phyloP scores from a whole-genome alignment of 1,140 invertebrate species.

The Probaryconus sp. region DNA sequence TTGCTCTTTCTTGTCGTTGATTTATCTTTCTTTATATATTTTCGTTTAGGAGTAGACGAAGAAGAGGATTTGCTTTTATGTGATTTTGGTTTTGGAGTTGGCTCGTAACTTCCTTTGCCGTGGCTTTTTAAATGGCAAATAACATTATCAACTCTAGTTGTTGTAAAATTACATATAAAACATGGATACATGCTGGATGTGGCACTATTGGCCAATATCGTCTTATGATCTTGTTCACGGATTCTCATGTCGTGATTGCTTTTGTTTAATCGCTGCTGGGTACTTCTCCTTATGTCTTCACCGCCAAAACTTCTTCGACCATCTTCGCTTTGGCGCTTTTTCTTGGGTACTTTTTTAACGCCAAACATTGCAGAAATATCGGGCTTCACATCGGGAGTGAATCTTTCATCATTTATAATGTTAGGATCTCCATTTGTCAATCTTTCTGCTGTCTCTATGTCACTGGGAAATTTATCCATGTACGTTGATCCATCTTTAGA shows the following conservation, averaged over 20 bases:
- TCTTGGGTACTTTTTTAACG: conserved; percentile 73
- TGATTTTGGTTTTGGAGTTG: conserved; percentile 47
- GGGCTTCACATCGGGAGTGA: conserved; percentile 81
- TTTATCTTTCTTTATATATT: conserved; percentile 74
- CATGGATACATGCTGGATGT: conserved; percentile 80
- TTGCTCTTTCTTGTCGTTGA: conserved; percentile 56
- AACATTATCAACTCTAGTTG: conserved; percentile 83
- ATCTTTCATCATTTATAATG: conserved; percentile 81
- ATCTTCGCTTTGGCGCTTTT: conserved; percentile 68
- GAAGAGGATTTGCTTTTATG: conserved; percentile 40
- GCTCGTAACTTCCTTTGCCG: conserved; percentile 69
- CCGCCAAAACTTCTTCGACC: conserved; percentile 59
- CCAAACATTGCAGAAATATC: conserved; percentile 74
- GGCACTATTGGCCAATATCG: conserved; percentile 62
- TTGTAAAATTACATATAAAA: conserved; percentile 82
- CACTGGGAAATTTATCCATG: conserved; percentile 87
- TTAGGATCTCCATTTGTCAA: conserved; percentile 83
- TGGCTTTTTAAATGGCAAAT: conserved; percentile 84
- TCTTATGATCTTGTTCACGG: conserved; percentile 66
- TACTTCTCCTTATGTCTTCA: conserved; percentile 71
- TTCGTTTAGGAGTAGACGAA: conserved; percentile 76
- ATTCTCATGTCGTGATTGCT: conserved; percentile 83
- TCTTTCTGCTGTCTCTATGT: conserved; percentile 84
- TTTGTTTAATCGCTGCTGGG: conserved; percentile 78
- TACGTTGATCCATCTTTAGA: conserved; percentile 77